Conservation (phyloP, 2,888 invertebrate genomes). For the Eupithecia inturbata region DNA sequence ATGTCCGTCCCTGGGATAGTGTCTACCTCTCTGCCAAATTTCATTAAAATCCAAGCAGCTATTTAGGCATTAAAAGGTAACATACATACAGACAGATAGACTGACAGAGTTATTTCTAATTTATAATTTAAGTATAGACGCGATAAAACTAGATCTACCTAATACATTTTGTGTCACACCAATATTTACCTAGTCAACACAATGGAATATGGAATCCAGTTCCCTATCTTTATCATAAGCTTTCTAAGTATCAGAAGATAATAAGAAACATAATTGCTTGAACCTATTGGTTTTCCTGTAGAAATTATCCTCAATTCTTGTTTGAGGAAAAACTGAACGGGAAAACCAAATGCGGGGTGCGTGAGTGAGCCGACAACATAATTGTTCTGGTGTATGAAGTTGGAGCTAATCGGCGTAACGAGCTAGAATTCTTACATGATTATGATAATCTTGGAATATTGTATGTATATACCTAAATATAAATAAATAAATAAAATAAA, state of each 20-base stretch:
- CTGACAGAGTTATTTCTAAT: no score
- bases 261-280: conserved; percentile 7
- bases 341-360: conserved; percentile 3
- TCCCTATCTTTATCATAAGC: not conserved
- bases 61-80: no score
- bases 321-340: conserved; percentile 6
- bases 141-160: not conserved
- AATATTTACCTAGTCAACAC: not conserved
- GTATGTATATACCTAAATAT: no score
- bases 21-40: no score
- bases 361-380: not conserved
- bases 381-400: conserved; percentile 1
- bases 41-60: no score
- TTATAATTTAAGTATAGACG: no score
- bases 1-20: no score
- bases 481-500: no score
- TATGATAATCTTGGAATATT: not conserved
- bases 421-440: not conserved
- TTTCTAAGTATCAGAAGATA: not conserved
- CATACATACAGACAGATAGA: no score
- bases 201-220: not conserved
- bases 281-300: conserved; percentile 2
- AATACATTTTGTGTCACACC: not conserved
- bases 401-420: conserved; percentile 3
- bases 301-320: conserved; percentile 11